phyloP scores from a whole-genome alignment of 2,888 invertebrate species.

The Diarsia rubi region DNA sequence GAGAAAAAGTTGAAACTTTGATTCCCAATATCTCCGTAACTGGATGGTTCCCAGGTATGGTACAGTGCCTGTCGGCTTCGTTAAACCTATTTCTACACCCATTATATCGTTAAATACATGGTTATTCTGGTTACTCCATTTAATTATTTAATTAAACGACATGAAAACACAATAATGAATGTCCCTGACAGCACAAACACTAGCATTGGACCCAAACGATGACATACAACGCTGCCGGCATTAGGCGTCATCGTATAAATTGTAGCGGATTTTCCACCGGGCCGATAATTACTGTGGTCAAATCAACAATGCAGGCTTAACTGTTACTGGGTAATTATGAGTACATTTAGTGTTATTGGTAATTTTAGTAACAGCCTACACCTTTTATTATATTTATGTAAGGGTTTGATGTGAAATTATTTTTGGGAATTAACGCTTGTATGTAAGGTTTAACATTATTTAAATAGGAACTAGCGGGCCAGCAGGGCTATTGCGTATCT shows the following conservation, averaged over 20 bases:
- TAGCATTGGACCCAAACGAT: not conserved
- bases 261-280: conserved; percentile 8
- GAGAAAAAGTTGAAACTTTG: no score
- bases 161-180: not conserved
- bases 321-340: conserved; percentile 4
- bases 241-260: conserved; percentile 11
- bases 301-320: conserved; percentile 30
- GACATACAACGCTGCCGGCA: conserved; percentile 2
- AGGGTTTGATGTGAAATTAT: not conserved
- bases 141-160: not conserved
- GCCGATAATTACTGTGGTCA: not conserved
- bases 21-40: no score
- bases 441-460: no score
- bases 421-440: not conserved
- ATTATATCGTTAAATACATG: no score
- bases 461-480: no score
- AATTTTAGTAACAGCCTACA: conserved; percentile 7
- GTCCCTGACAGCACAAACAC: conserved; percentile 7
- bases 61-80: no score
- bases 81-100: no score
- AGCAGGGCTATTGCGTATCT: no score
- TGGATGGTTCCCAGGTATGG: no score
- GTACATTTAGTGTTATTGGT: conserved; percentile 7
- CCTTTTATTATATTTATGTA: not conserved
- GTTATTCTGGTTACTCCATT: not conserved